A percentile compares a stretch with the other conserved stretches of the same genome.
These are phyloP conservation scores for Dichetophora obliterata DNA, from an alignment of 2,888 invertebrate species.

Conservation along the genomic window DNA sequence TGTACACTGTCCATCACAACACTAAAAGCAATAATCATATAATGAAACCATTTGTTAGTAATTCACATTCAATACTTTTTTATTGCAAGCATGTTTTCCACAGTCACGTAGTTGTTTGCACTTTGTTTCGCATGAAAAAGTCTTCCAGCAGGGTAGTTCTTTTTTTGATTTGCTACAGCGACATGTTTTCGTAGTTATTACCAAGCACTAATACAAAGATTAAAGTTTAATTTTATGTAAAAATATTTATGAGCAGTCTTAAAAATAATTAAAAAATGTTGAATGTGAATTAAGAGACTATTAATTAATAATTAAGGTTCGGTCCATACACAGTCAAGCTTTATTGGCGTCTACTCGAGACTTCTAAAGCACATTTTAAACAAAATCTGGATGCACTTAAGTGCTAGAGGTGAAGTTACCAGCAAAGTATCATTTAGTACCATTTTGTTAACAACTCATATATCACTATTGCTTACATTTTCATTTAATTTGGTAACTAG, in stretches of 20 bases:
- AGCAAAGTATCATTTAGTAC: too few species aligned
- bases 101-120: constrained; percentile 87
- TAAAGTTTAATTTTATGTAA: not conserved
- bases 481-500: too few species aligned
- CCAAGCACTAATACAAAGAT: constrained; percentile 69
- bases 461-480: too few species aligned
- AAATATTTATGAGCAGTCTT: not conserved
- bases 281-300: too few species aligned
- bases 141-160: constrained; percentile 88
- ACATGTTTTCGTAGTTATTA: constrained; percentile 83
- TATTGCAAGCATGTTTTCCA: constrained; percentile 88
- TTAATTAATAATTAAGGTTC: too few species aligned
- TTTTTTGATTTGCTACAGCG: constrained; percentile 84
- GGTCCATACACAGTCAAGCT: too few species aligned
- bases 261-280: too few species aligned
- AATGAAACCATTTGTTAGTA: not conserved
- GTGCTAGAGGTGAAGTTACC: too few species aligned
- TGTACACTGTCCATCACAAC: constrained; percentile 87
- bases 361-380: too few species aligned
- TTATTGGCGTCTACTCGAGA: too few species aligned
- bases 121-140: constrained; percentile 89
- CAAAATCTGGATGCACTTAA: too few species aligned
- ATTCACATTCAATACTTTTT: constrained; percentile 74
- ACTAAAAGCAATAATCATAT: constrained; percentile 70
- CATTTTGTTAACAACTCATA: too few species aligned